phyloP scores from a whole-genome alignment of 2,888 invertebrate genomes.

The Agrochola lota region DNA sequence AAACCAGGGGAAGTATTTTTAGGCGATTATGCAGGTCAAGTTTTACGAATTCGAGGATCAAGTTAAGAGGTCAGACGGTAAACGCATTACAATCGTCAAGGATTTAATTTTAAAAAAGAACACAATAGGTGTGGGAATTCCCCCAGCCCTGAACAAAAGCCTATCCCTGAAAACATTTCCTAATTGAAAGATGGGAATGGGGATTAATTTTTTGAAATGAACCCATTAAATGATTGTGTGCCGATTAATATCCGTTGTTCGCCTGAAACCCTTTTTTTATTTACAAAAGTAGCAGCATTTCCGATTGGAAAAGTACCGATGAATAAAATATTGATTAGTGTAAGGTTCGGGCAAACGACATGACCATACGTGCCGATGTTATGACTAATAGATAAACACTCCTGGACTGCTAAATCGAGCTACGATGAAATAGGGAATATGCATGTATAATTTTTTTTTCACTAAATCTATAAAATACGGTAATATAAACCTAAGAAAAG shows the following conservation, averaged over 20 bases:
- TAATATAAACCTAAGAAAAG: too few species aligned
- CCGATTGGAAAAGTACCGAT: constrained; percentile 52
- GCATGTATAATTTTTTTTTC: too few species aligned
- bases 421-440: too few species aligned
- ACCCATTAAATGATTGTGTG: constrained; percentile 76
- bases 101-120: constrained; percentile 4
- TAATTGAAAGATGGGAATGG: constrained; percentile 53
- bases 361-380: not conserved
- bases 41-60: not conserved
- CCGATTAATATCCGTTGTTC: constrained; percentile 78
- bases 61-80: not conserved
- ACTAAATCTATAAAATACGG: too few species aligned
- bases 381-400: not conserved
- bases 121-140: constrained; percentile 18
- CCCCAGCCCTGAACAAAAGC: constrained; percentile 37
- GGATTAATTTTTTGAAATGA: constrained; percentile 68
- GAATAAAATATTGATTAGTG: constrained; percentile 46
- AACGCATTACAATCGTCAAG: not conserved
- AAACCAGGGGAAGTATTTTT: too few species aligned
- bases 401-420: too few species aligned
- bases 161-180: constrained; percentile 40
- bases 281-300: constrained; percentile 65
- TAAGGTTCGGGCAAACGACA: constrained; percentile 7
- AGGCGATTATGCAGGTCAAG: not conserved
- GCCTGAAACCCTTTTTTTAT: constrained; percentile 72